Conservation (phyloP, 2,113 vertebrate genomes). For the Alligator mississippiensis region DNA sequence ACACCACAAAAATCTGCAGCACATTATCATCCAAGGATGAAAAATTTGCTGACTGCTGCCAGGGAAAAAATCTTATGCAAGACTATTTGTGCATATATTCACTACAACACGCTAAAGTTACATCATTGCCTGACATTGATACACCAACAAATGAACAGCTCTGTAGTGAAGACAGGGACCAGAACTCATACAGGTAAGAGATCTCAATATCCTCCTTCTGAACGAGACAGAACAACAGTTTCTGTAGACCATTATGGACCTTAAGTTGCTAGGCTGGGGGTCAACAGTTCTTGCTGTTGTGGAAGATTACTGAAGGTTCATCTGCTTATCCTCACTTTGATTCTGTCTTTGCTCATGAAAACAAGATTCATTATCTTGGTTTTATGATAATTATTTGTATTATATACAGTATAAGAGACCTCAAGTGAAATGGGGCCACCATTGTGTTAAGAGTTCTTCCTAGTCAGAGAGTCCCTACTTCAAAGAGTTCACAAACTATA, state of each 20-base stretch:
- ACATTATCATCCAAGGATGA: conserved; percentile 33
- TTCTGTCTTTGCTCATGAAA: neutral
- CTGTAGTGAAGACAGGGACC: conserved; percentile 5
- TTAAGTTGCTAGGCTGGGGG: no score
- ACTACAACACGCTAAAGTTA: neutral
- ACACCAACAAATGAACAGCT: neutral
- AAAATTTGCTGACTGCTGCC: conserved; percentile 69
- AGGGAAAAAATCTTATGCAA: conserved; percentile 48
- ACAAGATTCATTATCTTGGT: neutral
- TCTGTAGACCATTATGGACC: no score
- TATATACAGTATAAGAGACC: neutral
- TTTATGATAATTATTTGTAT: neutral
- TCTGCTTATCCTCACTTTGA: neutral
- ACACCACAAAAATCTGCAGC: conserved; percentile 64
- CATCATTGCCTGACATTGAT: neutral
- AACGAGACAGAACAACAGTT: rapidly evolving
- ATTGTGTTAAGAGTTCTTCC: neutral
- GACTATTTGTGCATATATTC: conserved; percentile 67
- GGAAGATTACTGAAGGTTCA: neutral
- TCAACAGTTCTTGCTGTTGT: neutral
- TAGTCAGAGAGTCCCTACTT: neutral
- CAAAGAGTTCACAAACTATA: neutral
- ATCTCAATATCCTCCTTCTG: no score
- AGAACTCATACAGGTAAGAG: conserved; percentile 15
- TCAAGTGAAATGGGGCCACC: neutral